A percentile compares a stretch with the other conserved stretches of the same genome.
These are phyloP conservation scores for Rhamphomyia laevipes DNA, from an alignment of 2,888 invertebrate genomes.

Conservation along the genomic window DNA sequence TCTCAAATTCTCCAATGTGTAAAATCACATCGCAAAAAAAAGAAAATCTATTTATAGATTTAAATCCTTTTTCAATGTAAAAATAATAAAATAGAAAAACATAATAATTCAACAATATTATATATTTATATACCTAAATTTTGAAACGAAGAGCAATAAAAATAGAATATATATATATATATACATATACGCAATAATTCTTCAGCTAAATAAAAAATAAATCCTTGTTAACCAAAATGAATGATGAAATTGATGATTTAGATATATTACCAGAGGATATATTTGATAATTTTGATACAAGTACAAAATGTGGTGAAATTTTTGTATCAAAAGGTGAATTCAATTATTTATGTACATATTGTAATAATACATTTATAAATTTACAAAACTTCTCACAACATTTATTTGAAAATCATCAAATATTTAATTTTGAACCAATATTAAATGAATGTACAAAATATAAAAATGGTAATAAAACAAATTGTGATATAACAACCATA, in stretches of 20 bases:
- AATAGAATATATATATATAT: too few species aligned
- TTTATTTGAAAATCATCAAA: constrained; percentile 1
- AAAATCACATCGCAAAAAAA: too few species aligned
- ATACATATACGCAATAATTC: too few species aligned
- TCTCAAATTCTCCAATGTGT: too few species aligned
- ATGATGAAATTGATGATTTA: background rate
- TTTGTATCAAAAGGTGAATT: background rate
- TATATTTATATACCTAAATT: too few species aligned
- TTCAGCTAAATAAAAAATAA: too few species aligned
- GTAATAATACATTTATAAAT: background rate
- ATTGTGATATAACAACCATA: background rate
- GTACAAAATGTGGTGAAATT: constrained; percentile 1
- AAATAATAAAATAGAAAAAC: too few species aligned
- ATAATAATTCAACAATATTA: too few species aligned
- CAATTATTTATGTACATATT: background rate
- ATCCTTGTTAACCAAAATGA: background rate
- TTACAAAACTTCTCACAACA: background rate
- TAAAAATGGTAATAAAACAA: background rate
- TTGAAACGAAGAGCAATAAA: too few species aligned
- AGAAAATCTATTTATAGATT: too few species aligned
- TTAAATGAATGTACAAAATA: background rate
- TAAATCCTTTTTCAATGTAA: too few species aligned
- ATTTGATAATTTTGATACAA: background rate
- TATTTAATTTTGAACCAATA: constrained; percentile 2
- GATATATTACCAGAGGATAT: background rate